Evolutionary conservation across 2,888 invertebrate species (phyloP).

Genomic region (Pycnomerus fuliginosus): DNA sequence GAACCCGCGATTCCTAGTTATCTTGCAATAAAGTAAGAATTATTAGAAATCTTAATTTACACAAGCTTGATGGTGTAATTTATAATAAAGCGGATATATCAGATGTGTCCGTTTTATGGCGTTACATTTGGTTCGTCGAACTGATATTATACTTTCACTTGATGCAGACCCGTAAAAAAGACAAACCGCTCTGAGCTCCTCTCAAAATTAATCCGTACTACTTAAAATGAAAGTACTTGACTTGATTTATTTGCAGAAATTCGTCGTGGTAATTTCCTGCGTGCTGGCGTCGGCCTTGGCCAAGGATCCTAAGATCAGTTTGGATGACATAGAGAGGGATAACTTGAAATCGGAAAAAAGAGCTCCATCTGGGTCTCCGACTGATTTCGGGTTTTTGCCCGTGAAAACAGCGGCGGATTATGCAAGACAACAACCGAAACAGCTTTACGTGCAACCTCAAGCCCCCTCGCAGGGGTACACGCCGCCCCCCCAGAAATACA

Average conservation of each 20-base stretch:
- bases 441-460: constrained; percentile 30
- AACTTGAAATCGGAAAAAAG: constrained; percentile 61
- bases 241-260: constrained; percentile 37
- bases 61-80: no score
- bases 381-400: constrained; percentile 42
- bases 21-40: no score
- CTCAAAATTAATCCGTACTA: background rate
- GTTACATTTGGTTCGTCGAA: constrained; percentile 4
- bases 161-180: no score
- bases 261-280: constrained; percentile 30
- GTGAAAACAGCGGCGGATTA: constrained; percentile 37
- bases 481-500: constrained; percentile 37
- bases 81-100: no score
- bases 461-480: constrained; percentile 32
- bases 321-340: constrained; percentile 75
- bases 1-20: no score
- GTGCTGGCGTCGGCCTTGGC: constrained; percentile 36
- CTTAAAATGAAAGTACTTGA: constrained; percentile 10
- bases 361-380: constrained; percentile 31
- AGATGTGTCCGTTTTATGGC: constrained; percentile 7
- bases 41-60: no score
- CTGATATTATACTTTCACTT: constrained; percentile 20
- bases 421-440: constrained; percentile 34
- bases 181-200: no score
- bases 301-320: constrained; percentile 65